A percentile compares a stretch with the other conserved stretches of the same genome.
phyloP scores from a whole-genome alignment of 2,888 invertebrate species.

The Volucella inflata region DNA sequence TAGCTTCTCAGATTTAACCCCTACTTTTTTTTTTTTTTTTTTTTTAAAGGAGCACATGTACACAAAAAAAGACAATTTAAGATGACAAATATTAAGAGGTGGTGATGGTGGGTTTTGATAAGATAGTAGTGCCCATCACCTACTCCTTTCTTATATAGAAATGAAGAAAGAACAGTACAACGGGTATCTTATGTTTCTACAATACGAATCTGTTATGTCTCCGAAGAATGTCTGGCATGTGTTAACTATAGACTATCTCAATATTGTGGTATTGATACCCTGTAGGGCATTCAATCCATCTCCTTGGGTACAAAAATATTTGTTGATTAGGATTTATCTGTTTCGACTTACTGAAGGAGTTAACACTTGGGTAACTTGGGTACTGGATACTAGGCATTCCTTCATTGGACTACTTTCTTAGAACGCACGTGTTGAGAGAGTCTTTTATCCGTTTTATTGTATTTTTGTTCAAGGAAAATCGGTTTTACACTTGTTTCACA shows the following conservation, averaged over 20 bases:
- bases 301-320: conserved; percentile 40
- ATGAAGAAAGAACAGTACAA: background rate
- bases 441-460: conserved; percentile 2
- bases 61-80: conserved; percentile 31
- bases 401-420: conserved; percentile 30
- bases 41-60: background rate
- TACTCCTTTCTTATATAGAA: conserved; percentile 48
- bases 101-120: conserved; percentile 64
- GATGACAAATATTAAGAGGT: conserved; percentile 64
- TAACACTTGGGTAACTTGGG: conserved; percentile 37
- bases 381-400: background rate
- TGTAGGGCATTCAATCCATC: conserved; percentile 18
- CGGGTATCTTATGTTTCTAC: no score
- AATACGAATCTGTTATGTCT: conserved; percentile 24
- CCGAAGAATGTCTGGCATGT: conserved; percentile 46
- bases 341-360: conserved; percentile 71
- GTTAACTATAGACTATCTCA: conserved; percentile 40
- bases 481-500: conserved; percentile 55
- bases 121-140: conserved; percentile 54
- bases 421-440: conserved; percentile 62
- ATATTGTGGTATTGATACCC: conserved; percentile 55
- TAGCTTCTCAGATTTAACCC: conserved; percentile 33
- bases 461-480: conserved; percentile 4
- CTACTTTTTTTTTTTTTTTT: conserved; percentile 17
- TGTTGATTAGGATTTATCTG: conserved; percentile 70